Conservation (phyloP, 1,140 invertebrate species). For the Drosophila prosaltans region DNA sequence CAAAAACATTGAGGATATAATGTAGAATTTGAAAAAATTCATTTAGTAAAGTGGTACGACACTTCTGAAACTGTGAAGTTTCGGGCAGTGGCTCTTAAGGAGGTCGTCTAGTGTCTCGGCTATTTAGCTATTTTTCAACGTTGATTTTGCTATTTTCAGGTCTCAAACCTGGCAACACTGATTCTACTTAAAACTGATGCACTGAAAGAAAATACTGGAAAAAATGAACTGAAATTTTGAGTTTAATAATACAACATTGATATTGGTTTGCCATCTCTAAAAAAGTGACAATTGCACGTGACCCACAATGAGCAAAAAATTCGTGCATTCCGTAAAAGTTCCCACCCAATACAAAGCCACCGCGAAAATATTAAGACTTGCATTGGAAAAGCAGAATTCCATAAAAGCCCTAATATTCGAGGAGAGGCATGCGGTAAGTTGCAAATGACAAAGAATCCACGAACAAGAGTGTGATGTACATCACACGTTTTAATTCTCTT, state of each 20-base stretch:
- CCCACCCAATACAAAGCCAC: slow-evolving; percentile 89
- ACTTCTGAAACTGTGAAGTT: no score
- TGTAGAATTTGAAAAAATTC: no score
- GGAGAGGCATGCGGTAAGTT: slow-evolving; percentile 86
- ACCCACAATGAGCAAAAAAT: slow-evolving; percentile 66
- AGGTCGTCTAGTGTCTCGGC: no score
- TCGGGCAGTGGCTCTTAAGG: no score
- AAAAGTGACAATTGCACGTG: slow-evolving; percentile 34
- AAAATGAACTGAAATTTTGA: background rate
- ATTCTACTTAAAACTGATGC: no score
- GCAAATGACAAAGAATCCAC: no score
- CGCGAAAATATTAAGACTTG: slow-evolving; percentile 85
- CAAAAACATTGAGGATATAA: no score
- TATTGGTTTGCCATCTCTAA: background rate
- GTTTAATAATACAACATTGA: background rate
- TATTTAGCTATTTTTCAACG: no score
- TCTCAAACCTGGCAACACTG: no score
- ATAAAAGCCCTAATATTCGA: slow-evolving; percentile 89
- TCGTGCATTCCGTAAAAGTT: slow-evolving; percentile 89
- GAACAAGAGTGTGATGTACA: background rate
- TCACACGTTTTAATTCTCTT: slow-evolving; percentile 1
- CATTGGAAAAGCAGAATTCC: slow-evolving; percentile 87
- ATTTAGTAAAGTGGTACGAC: no score
- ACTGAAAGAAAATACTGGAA: no score
- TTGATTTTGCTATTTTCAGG: no score